Evolutionary conservation across 92 coral and sea anemone genomes (phyloP).

Genomic region (Phenganax subtilis): DNA sequence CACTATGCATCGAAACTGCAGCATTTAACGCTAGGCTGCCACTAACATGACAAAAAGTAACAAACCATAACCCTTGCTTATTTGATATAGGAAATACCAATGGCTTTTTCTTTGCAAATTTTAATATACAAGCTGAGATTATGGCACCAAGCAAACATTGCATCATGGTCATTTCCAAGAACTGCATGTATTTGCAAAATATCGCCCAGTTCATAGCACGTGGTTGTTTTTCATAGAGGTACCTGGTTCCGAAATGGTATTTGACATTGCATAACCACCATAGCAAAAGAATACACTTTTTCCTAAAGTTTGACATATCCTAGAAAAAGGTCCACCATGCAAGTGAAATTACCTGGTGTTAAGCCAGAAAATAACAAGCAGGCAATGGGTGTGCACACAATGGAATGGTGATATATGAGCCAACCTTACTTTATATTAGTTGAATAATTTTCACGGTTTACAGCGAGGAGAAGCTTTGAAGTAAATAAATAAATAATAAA

Average conservation of each 20-base stretch:
- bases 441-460: background rate
- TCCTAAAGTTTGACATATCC: background rate
- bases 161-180: conserved; percentile 37
- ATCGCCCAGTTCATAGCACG: conserved; percentile 11
- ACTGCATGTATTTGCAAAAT: conserved; percentile 27
- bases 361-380: too few species aligned
- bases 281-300: background rate
- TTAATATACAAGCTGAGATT: conserved; percentile 9
- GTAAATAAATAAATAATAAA: too few species aligned
- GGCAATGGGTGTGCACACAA: too few species aligned
- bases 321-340: background rate
- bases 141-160: conserved; percentile 31
- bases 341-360: too few species aligned
- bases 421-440: background rate
- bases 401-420: background rate
- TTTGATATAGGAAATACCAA: background rate
- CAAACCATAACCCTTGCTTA: background rate
- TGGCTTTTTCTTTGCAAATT: background rate
- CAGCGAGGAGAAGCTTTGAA: background rate
- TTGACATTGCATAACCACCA: background rate
- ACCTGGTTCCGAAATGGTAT: background rate
- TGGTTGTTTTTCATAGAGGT: background rate
- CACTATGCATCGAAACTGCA: conserved; percentile 11
- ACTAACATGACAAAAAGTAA: conserved; percentile 13
- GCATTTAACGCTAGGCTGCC: conserved; percentile 33